Evolutionary conservation across 2,797 vertebrate species (phyloP).

Genomic region (Microhierax caerulescens): DNA sequence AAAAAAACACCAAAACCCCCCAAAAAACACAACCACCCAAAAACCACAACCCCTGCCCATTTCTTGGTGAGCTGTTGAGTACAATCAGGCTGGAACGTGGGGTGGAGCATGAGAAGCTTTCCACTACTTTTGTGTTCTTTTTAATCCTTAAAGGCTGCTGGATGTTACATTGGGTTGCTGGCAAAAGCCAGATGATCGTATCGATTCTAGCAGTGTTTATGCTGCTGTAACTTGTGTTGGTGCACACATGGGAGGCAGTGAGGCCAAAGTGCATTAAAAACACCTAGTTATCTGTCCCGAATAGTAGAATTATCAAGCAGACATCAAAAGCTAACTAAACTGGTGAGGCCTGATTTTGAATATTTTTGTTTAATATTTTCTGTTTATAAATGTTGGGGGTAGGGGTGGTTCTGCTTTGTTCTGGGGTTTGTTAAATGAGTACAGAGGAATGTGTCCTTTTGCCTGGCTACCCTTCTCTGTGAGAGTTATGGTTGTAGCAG

Average conservation of each 20-base stretch:
- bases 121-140: neutral
- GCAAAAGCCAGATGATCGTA: neutral
- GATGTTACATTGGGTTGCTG: fast-evolving
- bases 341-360: neutral
- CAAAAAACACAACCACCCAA: neutral
- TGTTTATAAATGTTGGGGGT: too few species aligned
- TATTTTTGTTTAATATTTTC: neutral
- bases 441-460: neutral
- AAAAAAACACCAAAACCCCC: too few species aligned
- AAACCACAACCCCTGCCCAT: neutral
- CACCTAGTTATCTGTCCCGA: neutral
- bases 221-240: neutral
- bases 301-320: neutral
- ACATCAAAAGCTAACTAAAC: neutral
- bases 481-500: neutral
- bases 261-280: neutral
- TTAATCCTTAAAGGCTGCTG: neutral
- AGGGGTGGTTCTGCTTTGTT: neutral
- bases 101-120: neutral
- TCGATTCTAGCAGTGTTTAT: neutral
- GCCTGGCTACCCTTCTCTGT: neutral
- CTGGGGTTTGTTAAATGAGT: neutral
- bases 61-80: neutral
- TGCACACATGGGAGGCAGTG: neutral
- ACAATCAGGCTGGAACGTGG: neutral